Base-by-base conservation (phyloP, 2,888 invertebrate genomes). In the Heterodera filipjevi region DNA sequence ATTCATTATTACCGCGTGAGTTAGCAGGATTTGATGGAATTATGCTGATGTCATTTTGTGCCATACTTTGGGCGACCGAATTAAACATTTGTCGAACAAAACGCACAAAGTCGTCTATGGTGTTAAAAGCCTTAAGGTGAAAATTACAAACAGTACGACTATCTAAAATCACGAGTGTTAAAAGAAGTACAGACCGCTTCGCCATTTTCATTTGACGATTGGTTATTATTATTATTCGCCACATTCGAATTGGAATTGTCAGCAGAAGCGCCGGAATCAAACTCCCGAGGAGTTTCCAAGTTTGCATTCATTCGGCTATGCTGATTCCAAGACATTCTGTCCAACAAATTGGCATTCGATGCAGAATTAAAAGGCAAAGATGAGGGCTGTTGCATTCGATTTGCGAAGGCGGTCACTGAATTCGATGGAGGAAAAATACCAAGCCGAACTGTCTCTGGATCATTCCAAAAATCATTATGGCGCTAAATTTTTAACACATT, bases 391-490 rank as follows among this genome's bases (percentile, higher is more conserved):
- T 35, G 68, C 33, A 14, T 14, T 19, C 33, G 68, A 19, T 68
- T 22, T 33, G 19, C 33, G 33, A 27, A 64, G n/a, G 35, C 66
- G n/a, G 46, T 44, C 27, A 66, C 64, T n/a, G 66, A 64, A 53
- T 74, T 53, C 5, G 32, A 66, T 39, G 74, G 78, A 49, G 74
- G 74, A 33, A 22, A 27, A 8, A 72, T 49, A n/a, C 78, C 78
- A 33, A 74, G 74, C n/a, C 77, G 77, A 19, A 77, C 53, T 5
- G 78, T 78, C 30, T 46, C 46, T 30, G 78, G 78, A 44, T 78
- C 78, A 74, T 78, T 78, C 78, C 78, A 78, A 68, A 78, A 78
- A 66, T 78, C 66, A 74, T 33, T 46, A 77, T 78, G 66, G 32
- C 77, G 66, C 77, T 77, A 30, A 35, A 75, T 16, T 30, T 44